These are phyloP conservation scores for Andrena cerasifolii DNA, from an alignment of 1,140 invertebrate genomes.

Conservation along the genomic window DNA sequence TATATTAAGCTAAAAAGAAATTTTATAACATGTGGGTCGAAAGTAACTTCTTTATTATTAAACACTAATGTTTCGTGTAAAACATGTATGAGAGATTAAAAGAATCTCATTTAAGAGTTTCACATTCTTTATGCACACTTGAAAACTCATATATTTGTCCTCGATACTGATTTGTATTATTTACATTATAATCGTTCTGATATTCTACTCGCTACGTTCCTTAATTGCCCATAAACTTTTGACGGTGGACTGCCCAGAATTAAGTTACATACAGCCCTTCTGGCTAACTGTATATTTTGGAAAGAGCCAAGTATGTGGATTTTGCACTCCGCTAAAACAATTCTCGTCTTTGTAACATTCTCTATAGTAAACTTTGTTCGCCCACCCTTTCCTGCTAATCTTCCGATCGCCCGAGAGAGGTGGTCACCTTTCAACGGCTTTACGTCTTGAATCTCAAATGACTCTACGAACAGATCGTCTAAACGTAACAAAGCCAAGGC, in stretches of 20 bases:
- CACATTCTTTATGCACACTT: slow-evolving; percentile 5
- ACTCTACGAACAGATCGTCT: slow-evolving; percentile 98
- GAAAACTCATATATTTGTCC: neutral
- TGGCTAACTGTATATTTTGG: slow-evolving; percentile 97
- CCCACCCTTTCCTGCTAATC: slow-evolving; percentile 98
- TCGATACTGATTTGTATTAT: slow-evolving; percentile 27
- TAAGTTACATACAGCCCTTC: slow-evolving; percentile 98
- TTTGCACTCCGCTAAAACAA: slow-evolving; percentile 97
- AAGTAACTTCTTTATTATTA: neutral
- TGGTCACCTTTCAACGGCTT: slow-evolving; percentile 98
- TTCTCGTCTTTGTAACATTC: slow-evolving; percentile 99
- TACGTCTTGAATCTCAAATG: slow-evolving; percentile 98
- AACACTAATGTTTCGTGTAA: neutral
- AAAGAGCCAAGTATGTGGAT: slow-evolving; percentile 99
- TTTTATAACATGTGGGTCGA: slow-evolving; percentile 21
- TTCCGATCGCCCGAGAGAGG: slow-evolving; percentile 96
- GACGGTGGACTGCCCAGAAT: slow-evolving; percentile 98
- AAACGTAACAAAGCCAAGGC: slow-evolving; percentile 96
- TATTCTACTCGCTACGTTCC: slow-evolving; percentile 91
- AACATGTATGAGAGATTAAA: slow-evolving; percentile 2
- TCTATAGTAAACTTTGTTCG: slow-evolving; percentile 99
- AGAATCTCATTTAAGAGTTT: slow-evolving; percentile 15
- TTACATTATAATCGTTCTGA: slow-evolving; percentile 90
- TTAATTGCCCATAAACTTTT: slow-evolving; percentile 97
- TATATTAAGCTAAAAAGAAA: neutral